These are phyloP conservation scores for Acipenser oxyrinchus DNA, from an alignment of 2,797 vertebrate genomes.

Conservation along the genomic window DNA sequence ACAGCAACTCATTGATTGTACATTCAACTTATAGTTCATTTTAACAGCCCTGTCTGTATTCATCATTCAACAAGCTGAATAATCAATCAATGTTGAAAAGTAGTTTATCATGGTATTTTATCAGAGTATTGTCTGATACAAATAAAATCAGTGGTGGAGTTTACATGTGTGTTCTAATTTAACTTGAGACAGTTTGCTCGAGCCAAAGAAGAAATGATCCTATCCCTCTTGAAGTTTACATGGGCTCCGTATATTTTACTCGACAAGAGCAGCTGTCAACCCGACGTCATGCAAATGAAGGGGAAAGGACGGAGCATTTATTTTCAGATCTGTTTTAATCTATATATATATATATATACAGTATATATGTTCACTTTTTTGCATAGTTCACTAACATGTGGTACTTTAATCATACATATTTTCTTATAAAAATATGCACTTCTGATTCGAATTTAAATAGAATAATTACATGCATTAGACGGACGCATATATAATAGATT, in stretches of 20 bases:
- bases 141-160: constrained; percentile 15
- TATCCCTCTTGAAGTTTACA: no score
- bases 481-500: constrained; percentile 25
- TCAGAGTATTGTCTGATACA: constrained; percentile 7
- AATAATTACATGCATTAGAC: constrained; percentile 31
- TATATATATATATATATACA: no score
- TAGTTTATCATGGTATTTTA: constrained; percentile 27
- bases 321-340: no score
- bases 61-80: constrained; percentile 42
- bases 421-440: constrained; percentile 22
- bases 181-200: no score
- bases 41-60: constrained; percentile 37
- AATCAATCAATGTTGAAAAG: constrained; percentile 38
- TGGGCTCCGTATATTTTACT: no score
- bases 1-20: constrained; percentile 37
- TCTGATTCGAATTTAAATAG: constrained; percentile 27
- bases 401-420: constrained; percentile 39
- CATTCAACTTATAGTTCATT: constrained; percentile 46
- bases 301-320: no score
- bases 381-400: constrained; percentile 16
- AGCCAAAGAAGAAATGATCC: no score
- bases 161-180: no score
- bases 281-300: no score
- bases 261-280: no score
- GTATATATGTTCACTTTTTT: constrained; percentile 10